Evolutionary conservation across 92 coral and sea anemone species (phyloP).

Genomic region (Micromussa lordhowensis): DNA sequence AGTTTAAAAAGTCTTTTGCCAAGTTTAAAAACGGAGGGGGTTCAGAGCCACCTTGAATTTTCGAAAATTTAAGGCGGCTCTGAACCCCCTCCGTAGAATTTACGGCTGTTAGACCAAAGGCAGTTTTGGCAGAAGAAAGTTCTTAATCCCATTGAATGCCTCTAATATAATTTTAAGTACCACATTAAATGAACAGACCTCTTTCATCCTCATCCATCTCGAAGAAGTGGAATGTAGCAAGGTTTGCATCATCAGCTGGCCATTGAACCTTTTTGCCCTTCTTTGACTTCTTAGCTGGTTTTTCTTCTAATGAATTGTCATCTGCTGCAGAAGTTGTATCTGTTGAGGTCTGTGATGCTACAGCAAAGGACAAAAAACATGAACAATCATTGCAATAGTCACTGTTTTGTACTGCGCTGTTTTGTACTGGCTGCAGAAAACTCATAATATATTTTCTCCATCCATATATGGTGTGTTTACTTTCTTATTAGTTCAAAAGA

Average conservation of each 20-base stretch:
- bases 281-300: constrained; percentile 83
- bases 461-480: too few relatives aligned
- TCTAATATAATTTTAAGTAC: not conserved
- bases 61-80: too few relatives aligned
- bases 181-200: constrained; percentile 50
- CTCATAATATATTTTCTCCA: too few relatives aligned
- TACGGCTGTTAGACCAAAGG: too few relatives aligned
- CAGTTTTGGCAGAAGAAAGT: not conserved
- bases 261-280: constrained; percentile 81
- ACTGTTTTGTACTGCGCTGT: not conserved
- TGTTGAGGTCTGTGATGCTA: constrained; percentile 43
- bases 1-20: too few relatives aligned
- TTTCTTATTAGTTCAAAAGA: too few relatives aligned
- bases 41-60: too few relatives aligned
- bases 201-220: constrained; percentile 98
- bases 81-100: too few relatives aligned
- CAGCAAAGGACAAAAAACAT: not conserved
- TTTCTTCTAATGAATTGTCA: constrained; percentile 49
- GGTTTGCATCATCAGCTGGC: constrained; percentile 86
- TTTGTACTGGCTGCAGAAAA: not conserved
- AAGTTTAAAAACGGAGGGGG: too few relatives aligned
- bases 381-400: not conserved
- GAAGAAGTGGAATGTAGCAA: constrained; percentile 86
- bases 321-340: constrained; percentile 58
- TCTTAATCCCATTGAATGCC: not conserved